Conservation (phyloP, 2,888 invertebrate species). For the Balanococcus diminutus region DNA sequence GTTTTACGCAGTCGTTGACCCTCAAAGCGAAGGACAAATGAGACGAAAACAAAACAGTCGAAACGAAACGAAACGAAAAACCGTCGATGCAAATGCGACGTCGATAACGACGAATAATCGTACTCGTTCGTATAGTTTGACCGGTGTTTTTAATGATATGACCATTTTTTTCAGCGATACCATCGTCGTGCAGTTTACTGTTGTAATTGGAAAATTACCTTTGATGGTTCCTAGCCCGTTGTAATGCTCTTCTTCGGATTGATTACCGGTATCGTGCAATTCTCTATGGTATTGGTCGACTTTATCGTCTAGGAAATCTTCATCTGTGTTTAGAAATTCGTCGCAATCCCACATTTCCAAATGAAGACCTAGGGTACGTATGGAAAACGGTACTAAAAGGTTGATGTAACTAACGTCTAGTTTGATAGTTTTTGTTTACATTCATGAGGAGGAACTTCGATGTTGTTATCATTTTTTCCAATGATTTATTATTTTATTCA, state of each 20-base stretch:
- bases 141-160: not conserved
- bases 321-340: slow-evolving; percentile 42
- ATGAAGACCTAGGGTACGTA: not conserved
- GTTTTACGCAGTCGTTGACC: slow-evolving; percentile 38
- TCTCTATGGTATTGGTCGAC: slow-evolving; percentile 32
- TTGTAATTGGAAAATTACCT: slow-evolving; percentile 35
- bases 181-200: not conserved
- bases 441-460: too few relatives aligned
- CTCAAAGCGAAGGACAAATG: slow-evolving; percentile 39
- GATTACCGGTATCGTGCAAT: slow-evolving; percentile 31
- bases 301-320: slow-evolving; percentile 43
- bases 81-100: slow-evolving; percentile 9
- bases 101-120: slow-evolving; percentile 37
- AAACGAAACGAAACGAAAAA: not conserved
- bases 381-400: not conserved
- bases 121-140: not conserved
- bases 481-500: too few relatives aligned
- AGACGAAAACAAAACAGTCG: slow-evolving; percentile 35
- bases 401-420: too few relatives aligned
- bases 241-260: slow-evolving; percentile 46
- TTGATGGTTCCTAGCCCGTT: slow-evolving; percentile 41
- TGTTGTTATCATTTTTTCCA: too few relatives aligned
- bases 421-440: too few relatives aligned
- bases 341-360: slow-evolving; percentile 50
- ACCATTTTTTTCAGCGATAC: slow-evolving; percentile 8